Conservation (phyloP, 2,888 invertebrate genomes). For the Carpatolechia fugitivella region DNA sequence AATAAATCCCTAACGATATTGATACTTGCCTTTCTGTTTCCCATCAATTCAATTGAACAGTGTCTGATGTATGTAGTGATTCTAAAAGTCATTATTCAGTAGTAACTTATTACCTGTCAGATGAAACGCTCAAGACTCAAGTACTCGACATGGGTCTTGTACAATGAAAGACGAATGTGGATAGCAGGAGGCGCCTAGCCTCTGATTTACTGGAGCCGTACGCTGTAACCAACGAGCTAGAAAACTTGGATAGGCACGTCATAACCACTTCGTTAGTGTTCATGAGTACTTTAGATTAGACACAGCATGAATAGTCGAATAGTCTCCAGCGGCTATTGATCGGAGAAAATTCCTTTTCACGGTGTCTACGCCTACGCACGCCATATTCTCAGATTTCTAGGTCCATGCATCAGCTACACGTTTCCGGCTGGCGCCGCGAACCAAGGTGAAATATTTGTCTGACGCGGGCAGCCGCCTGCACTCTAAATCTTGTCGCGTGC, state of each 20-base stretch:
- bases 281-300: slow-evolving; percentile 3
- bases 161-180: slow-evolving; percentile 33
- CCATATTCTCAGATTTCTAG: slow-evolving; percentile 21
- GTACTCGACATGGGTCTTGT: slow-evolving; percentile 20
- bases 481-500: slow-evolving; percentile 72
- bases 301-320: slow-evolving; percentile 7
- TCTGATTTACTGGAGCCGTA: slow-evolving; percentile 36
- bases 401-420: slow-evolving; percentile 25
- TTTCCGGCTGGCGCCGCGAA: slow-evolving; percentile 49
- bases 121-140: slow-evolving; percentile 19
- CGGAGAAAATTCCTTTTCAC: slow-evolving; percentile 6
- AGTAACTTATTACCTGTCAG: slow-evolving; percentile 33
- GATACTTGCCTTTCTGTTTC: slow-evolving; percentile 8
- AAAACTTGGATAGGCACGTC: slow-evolving; percentile 10
- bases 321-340: slow-evolving; percentile 12
- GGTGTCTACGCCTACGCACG: slow-evolving; percentile 16
- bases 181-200: slow-evolving; percentile 25
- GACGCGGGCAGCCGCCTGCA: slow-evolving; percentile 43
- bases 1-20: slow-evolving; percentile 15
- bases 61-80: slow-evolving; percentile 18
- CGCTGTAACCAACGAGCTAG: slow-evolving; percentile 7
- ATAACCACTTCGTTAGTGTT: slow-evolving; percentile 15
- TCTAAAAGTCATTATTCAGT: slow-evolving; percentile 20
- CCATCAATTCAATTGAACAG: slow-evolving; percentile 19
- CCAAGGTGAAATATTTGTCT: slow-evolving; percentile 70